A percentile compares a stretch with the other conserved stretches of the same genome.
Evolutionary conservation across 1,140 invertebrate genomes (phyloP).

Genomic region (Druon quercuslanigerum): DNA sequence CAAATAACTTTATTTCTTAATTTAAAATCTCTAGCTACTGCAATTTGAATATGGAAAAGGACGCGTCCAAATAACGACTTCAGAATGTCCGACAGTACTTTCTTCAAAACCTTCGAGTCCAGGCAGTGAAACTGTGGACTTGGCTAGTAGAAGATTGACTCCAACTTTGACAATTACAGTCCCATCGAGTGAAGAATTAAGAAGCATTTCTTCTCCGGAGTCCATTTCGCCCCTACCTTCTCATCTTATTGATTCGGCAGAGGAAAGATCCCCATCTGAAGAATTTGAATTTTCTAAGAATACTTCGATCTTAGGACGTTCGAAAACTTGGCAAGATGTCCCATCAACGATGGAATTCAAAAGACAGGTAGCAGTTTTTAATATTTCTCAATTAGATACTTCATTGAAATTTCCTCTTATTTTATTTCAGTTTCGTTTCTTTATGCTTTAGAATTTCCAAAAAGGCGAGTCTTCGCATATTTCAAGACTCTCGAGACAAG

Average conservation of each 20-base stretch:
- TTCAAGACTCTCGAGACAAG: slow-evolving; percentile 64
- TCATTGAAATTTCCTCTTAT: neutral
- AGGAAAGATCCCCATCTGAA: neutral
- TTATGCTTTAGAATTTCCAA: slow-evolving; percentile 39
- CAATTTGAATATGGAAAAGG: slow-evolving; percentile 30
- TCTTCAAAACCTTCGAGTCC: slow-evolving; percentile 29
- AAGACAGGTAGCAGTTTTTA: slow-evolving; percentile 52
- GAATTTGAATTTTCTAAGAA: slow-evolving; percentile 23
- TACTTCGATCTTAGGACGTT: slow-evolving; percentile 38
- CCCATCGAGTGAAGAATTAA: slow-evolving; percentile 78
- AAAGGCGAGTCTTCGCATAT: slow-evolving; percentile 50
- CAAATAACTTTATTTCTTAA: neutral
- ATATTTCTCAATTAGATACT: neutral
- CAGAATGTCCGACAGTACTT: slow-evolving; percentile 26
- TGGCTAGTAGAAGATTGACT: slow-evolving; percentile 60
- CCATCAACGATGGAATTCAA: slow-evolving; percentile 49
- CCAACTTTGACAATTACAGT: slow-evolving; percentile 78
- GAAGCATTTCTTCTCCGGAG: slow-evolving; percentile 62
- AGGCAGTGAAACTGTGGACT: slow-evolving; percentile 41
- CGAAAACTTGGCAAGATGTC: slow-evolving; percentile 44
- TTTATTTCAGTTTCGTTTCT: neutral
- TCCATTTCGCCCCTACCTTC: slow-evolving; percentile 56
- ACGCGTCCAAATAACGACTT: slow-evolving; percentile 44
- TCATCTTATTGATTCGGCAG: slow-evolving; percentile 1
- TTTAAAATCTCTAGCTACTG: neutral